These are phyloP conservation scores for Oreortyx pictus DNA, from an alignment of 2,797 vertebrate species.

Conservation along the genomic window DNA sequence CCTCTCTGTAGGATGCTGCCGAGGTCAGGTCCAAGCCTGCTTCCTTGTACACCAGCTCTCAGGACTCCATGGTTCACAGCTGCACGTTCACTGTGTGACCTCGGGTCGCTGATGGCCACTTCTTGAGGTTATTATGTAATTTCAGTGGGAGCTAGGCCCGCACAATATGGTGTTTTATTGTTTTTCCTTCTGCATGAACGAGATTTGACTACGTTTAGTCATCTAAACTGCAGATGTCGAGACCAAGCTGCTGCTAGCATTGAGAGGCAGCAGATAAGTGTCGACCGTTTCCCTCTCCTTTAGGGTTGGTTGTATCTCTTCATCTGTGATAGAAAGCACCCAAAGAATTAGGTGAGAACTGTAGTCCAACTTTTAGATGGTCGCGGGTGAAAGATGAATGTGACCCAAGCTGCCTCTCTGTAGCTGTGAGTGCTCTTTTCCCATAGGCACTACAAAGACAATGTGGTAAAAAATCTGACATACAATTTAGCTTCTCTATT, in stretches of 20 bases:
- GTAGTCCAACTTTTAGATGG: neutral
- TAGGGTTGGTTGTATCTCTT: neutral
- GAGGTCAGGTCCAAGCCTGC: neutral
- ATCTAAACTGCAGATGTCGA: neutral
- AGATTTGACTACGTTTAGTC: neutral
- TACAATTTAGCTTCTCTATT: neutral
- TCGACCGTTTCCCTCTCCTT: neutral
- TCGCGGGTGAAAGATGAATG: neutral
- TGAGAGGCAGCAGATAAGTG: neutral
- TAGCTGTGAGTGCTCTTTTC: neutral
- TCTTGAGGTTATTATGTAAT: neutral
- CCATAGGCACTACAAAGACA: neutral
- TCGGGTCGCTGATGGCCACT: neutral
- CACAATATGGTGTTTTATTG: fast-evolving
- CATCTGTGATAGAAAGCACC: neutral
- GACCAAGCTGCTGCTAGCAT: neutral
- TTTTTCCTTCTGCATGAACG: neutral
- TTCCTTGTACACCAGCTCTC: neutral
- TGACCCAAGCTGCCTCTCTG: neutral
- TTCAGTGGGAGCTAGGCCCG: neutral
- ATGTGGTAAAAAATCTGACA: neutral
- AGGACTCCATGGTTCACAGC: neutral
- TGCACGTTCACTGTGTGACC: neutral
- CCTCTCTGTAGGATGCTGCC: neutral
- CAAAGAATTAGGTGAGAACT: neutral